These are phyloP conservation scores for Oceanodroma leucorhoa DNA, from an alignment of 2,797 vertebrate genomes.

Conservation along the genomic window DNA sequence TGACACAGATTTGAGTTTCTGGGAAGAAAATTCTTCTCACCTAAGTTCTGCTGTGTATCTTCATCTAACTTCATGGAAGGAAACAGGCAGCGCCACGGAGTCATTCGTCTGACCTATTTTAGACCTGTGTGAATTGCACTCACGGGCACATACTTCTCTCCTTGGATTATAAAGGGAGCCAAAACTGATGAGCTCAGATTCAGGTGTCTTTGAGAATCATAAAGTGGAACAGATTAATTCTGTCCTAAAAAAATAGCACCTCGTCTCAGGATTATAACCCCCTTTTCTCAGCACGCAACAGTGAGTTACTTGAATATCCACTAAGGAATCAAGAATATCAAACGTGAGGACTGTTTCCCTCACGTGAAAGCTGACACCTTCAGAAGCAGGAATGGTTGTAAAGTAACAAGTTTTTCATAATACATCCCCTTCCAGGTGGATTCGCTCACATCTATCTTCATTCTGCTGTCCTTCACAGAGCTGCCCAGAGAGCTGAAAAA, in stretches of 20 bases:
- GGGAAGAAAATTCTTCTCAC: not conserved
- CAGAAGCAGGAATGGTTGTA: not conserved
- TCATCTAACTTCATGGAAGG: not conserved
- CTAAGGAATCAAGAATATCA: not conserved
- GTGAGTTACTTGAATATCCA: not conserved
- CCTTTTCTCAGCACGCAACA: not conserved
- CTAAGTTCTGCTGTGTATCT: not conserved
- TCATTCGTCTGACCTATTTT: not conserved
- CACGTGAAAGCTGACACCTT: accelerated
- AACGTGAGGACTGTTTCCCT: accelerated
- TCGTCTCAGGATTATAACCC: not conserved
- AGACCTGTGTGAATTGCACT: not conserved
- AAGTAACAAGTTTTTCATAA: not conserved
- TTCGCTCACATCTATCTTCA: not conserved
- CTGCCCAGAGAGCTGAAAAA: not conserved
- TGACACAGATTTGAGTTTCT: not conserved
- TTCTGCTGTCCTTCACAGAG: not conserved
- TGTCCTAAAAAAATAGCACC: not conserved
- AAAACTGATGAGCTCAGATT: not conserved
- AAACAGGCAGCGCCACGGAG: not conserved
- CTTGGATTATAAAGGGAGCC: not conserved
- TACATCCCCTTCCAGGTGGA: not conserved
- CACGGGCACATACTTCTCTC: not conserved
- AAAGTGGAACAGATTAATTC: not conserved
- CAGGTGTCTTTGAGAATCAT: not conserved